Conservation (phyloP, 35 echinoderm and acorn worm genomes). For the Lytechinus pictus region DNA sequence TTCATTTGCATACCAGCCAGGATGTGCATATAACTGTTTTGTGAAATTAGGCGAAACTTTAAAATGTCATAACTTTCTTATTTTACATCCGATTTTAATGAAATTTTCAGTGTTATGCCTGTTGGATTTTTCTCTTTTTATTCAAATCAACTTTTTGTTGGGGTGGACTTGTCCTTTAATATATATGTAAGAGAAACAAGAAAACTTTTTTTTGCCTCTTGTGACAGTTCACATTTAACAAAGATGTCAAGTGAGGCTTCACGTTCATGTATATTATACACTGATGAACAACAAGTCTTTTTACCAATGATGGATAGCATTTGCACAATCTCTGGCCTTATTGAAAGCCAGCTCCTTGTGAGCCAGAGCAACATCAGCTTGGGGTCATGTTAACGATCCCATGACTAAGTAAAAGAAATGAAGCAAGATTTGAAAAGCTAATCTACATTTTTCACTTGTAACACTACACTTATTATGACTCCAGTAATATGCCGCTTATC, state of each 20-base stretch:
- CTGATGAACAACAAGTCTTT: background rate
- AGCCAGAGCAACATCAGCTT: background rate
- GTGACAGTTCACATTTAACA: no score
- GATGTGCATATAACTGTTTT: no score
- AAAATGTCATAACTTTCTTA: no score
- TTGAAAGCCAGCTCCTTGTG: background rate
- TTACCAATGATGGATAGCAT: background rate
- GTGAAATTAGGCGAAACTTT: no score
- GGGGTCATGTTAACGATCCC: background rate
- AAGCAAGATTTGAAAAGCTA: background rate
- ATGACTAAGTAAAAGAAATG: background rate
- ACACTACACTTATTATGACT: background rate
- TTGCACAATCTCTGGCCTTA: background rate
- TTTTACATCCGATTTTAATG: no score
- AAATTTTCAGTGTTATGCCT: no score
- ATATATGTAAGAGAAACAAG: no score
- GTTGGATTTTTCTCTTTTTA: no score
- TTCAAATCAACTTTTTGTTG: no score
- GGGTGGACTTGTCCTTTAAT: no score
- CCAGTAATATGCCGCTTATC: background rate
- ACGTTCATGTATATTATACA: background rate
- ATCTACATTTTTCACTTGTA: constrained; percentile 6
- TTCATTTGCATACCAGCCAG: no score
- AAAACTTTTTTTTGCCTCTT: no score
- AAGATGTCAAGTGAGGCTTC: background rate